Percentiles rank a stretch among this genome's conserved stretches.
These are phyloP conservation scores for Neomonachus schauinslandi DNA, from an alignment of 2,113 vertebrate species.

Conservation along the genomic window DNA sequence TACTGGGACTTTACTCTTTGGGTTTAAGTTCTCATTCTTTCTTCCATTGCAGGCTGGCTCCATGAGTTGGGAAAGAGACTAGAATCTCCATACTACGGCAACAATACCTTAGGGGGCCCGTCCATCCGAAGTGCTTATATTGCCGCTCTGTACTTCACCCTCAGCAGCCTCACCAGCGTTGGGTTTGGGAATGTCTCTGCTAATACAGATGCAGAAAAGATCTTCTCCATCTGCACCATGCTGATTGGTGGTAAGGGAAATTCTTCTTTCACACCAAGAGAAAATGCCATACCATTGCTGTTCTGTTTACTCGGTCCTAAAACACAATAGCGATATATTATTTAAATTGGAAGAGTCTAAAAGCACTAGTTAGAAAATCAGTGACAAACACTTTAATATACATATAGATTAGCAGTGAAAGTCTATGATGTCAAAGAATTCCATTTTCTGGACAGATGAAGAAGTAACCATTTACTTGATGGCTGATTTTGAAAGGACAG, in stretches of 20 bases:
- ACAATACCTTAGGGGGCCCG: slow-evolving; percentile 91
- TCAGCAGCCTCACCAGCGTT: slow-evolving; percentile 98
- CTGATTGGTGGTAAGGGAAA: slow-evolving; percentile 93
- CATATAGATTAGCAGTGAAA: background rate
- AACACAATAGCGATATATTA: background rate
- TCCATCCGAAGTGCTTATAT: slow-evolving; percentile 96
- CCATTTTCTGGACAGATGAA: background rate
- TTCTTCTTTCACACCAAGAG: background rate
- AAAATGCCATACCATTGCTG: fast-evolving
- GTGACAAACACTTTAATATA: background rate
- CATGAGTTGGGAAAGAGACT: slow-evolving; percentile 97
- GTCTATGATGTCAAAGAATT: background rate
- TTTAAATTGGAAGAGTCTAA: background rate
- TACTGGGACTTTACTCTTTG: background rate
- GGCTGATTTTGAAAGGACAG: background rate
- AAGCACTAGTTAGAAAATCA: background rate
- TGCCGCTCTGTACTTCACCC: slow-evolving; percentile 97
- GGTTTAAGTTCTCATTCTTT: background rate
- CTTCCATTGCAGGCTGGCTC: slow-evolving; percentile 92
- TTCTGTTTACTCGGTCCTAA: background rate
- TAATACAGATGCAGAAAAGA: slow-evolving; percentile 97
- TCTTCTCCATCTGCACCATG: slow-evolving; percentile 99
- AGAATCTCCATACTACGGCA: slow-evolving; percentile 93
- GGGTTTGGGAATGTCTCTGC: slow-evolving; percentile 98
- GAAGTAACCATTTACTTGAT: background rate